Conservation (phyloP, 2,113 vertebrate species). For the Coturnix japonica region DNA sequence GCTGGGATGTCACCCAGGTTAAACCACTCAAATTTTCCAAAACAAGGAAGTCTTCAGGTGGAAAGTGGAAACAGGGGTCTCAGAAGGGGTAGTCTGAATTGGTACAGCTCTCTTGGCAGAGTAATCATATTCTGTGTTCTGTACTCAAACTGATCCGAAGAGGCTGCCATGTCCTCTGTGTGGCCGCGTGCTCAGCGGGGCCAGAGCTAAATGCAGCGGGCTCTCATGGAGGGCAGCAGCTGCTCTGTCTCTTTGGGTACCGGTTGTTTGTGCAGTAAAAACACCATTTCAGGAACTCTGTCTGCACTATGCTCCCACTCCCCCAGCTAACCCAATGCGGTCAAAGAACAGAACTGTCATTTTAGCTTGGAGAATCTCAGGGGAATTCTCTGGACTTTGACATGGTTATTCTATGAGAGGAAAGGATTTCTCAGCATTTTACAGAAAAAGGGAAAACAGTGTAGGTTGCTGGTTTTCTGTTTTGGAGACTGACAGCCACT, state of each 20-base stretch:
- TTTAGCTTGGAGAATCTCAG: accelerated
- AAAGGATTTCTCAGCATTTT: accelerated
- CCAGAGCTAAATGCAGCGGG: not conserved
- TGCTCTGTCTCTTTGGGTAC: not conserved
- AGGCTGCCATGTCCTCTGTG: not conserved
- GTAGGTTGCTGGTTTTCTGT: not conserved
- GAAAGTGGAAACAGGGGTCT: constrained; percentile 46
- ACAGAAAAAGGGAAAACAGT: not conserved
- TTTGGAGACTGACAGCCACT: constrained; percentile 55
- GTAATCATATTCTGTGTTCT: not conserved
- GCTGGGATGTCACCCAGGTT: not conserved
- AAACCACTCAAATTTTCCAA: constrained; percentile 10
- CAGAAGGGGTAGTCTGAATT: constrained; percentile 14
- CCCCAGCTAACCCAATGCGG: not conserved
- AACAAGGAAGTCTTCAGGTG: constrained; percentile 29
- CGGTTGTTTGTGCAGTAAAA: not conserved
- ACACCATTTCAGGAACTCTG: not conserved
- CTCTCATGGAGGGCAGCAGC: not conserved
- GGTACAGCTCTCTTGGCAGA: constrained; percentile 30
- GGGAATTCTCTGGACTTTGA: not conserved
- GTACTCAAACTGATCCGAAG: not conserved
- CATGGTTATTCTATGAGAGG: accelerated
- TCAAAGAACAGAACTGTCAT: accelerated
- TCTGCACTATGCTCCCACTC: not conserved
- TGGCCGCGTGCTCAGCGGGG: not conserved